Percentiles rank a stretch among this genome's conserved stretches.
Conservation (phyloP, 2,888 invertebrate species). For the Yponomeuta malinellus region DNA sequence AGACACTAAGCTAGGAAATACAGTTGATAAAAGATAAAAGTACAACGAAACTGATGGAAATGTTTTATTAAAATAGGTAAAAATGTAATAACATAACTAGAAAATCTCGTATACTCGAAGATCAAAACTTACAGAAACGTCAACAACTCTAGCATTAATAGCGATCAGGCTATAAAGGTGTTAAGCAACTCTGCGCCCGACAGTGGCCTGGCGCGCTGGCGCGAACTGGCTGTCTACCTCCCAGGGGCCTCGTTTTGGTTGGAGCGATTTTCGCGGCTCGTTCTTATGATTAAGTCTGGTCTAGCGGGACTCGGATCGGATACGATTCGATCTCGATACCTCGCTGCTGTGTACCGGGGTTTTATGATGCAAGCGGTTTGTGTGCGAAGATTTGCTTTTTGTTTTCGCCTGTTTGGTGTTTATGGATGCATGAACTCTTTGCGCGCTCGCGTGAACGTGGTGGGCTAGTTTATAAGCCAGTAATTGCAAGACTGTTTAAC, state of each 20-base stretch:
- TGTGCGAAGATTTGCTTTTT: background rate
- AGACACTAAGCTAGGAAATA: too few species aligned
- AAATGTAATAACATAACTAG: too few species aligned
- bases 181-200: background rate
- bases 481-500: too few species aligned
- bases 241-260: conserved; percentile 64
- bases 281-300: conserved; percentile 72
- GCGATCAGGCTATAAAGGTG: background rate
- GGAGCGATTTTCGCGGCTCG: conserved; percentile 67
- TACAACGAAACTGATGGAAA: too few species aligned
- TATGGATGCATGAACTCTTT: background rate
- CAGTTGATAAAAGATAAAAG: too few species aligned
- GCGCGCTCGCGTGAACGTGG: background rate
- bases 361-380: conserved; percentile 4
- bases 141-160: background rate
- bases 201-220: background rate
- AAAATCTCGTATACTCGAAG: too few species aligned
- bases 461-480: background rate
- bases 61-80: too few species aligned
- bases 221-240: conserved; percentile 26
- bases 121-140: background rate
- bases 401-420: background rate
- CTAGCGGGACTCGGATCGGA: conserved; percentile 56
- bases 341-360: background rate
- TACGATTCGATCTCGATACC: conserved; percentile 22